These are phyloP conservation scores for Andrena haemorrhoa DNA, from an alignment of 2,888 invertebrate species.

Conservation along the genomic window DNA sequence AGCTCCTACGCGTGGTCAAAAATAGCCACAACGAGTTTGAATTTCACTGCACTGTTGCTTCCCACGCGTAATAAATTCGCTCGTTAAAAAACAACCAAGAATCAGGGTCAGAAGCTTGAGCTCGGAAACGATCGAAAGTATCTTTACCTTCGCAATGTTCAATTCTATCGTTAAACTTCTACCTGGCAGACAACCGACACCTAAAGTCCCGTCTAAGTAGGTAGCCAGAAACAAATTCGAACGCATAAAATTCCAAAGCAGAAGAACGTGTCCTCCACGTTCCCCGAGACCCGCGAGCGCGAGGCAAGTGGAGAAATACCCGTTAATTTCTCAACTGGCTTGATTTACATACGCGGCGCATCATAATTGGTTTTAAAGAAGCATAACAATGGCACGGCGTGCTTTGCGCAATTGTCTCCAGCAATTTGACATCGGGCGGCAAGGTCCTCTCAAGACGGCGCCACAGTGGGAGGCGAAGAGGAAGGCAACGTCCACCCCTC, in stretches of 20 bases:
- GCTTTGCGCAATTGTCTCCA: constrained; percentile 4
- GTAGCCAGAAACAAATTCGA: no score
- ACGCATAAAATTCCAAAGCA: no score
- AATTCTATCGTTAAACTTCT: no score
- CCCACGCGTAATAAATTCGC: neutral
- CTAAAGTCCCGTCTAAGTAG: neutral
- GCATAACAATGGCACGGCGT: neutral
- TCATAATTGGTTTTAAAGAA: neutral
- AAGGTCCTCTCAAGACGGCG: constrained; percentile 34
- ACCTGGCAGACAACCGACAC: neutral
- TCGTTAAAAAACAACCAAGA: neutral
- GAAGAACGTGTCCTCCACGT: no score
- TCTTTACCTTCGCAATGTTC: no score
- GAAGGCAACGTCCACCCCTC: constrained; percentile 59
- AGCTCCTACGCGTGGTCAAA: neutral
- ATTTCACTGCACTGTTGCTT: neutral
- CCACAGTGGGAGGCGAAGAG: constrained; percentile 57
- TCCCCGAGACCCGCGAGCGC: no score
- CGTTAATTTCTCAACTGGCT: no score
- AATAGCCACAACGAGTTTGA: neutral
- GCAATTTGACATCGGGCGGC: constrained; percentile 10
- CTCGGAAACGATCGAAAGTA: neutral
- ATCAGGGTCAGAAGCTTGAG: neutral
- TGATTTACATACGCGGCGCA: no score
- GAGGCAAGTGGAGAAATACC: no score